Conservation (phyloP, 2,113 vertebrate species). For the Cariama cristata region DNA sequence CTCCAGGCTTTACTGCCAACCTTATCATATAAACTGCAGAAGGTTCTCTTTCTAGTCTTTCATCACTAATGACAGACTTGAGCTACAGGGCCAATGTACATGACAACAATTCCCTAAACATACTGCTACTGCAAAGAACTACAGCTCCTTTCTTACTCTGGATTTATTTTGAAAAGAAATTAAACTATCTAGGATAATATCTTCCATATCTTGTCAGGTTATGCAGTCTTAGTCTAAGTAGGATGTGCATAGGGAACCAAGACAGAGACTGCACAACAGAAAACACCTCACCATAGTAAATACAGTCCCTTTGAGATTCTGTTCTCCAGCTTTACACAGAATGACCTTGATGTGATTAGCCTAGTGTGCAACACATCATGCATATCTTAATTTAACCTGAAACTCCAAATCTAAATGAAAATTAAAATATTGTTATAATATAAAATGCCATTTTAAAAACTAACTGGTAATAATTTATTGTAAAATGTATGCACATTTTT, state of each 20-base stretch:
- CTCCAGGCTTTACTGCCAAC: not conserved
- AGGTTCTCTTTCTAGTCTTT: not conserved
- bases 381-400: not conserved
- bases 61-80: not conserved
- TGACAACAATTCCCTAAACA: not conserved
- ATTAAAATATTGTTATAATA: not conserved
- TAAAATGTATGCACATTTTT: not conserved
- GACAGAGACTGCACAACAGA: not conserved
- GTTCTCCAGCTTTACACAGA: not conserved
- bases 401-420: not conserved
- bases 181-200: not conserved
- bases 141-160: not conserved
- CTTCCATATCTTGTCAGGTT: not conserved
- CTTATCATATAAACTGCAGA: not conserved
- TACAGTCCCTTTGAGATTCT: not conserved
- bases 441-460: not conserved
- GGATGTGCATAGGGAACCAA: not conserved
- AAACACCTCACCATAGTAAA: not conserved
- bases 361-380: not conserved
- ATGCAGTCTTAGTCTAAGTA: not conserved
- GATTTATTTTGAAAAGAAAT: not conserved
- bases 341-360: not conserved
- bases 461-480: rapidly evolving
- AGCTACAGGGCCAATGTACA: not conserved
- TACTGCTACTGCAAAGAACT: not conserved